Base-by-base conservation (phyloP, 2,113 vertebrate genomes). In the Cyrtonyx montezumae region DNA sequence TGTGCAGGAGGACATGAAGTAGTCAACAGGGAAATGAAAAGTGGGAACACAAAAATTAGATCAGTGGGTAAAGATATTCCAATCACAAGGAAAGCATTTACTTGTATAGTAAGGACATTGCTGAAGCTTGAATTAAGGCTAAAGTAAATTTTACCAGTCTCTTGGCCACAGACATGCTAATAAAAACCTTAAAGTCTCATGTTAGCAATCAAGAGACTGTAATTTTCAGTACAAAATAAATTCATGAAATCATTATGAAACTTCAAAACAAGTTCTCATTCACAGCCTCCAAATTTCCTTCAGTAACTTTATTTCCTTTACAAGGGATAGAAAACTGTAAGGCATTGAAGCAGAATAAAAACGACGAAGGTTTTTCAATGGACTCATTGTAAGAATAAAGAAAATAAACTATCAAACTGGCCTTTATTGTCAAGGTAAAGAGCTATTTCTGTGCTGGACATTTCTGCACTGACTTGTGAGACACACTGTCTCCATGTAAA, bases 401-500 rank as follows among this genome's bases (percentile, higher is more conserved):
- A 96, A 97, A 96, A 97, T 95, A 97, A 96, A 93, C 95, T 73
- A 94, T 94, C 83, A 96, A 93, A 95, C 88, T 92, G 78, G 96
- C 40, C 92, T 97, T 97, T 95, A 97, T 97, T 97, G 95, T 97
- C 90, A 95, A 96, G 94, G 95, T 97, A 96, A 96, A 97, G 94
- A 92, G 94, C 88, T 79, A 90, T 97, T 97, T 96, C 95, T 96
- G 89, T 95, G 49, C 92, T 92, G 87, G 77, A 93, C 1, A 0
- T 91, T 94, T 93, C 93, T 89, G 62, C 58, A 19, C 32, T 94
- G 94, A 91, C 92, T 97, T 93, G 78, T 96, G 96, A 98, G 98
- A 98, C 97, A 97, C 93, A 87, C 93, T 97, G 97, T 97, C 97
- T 97, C 96, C 97, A 92, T 92, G 85, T 90, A 85, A 96, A 96